A percentile compares a stretch with the other conserved stretches of the same genome.
These are phyloP conservation scores for Rhizomys pruinosus DNA, from an alignment of 2,113 vertebrate genomes.

Conservation along the genomic window DNA sequence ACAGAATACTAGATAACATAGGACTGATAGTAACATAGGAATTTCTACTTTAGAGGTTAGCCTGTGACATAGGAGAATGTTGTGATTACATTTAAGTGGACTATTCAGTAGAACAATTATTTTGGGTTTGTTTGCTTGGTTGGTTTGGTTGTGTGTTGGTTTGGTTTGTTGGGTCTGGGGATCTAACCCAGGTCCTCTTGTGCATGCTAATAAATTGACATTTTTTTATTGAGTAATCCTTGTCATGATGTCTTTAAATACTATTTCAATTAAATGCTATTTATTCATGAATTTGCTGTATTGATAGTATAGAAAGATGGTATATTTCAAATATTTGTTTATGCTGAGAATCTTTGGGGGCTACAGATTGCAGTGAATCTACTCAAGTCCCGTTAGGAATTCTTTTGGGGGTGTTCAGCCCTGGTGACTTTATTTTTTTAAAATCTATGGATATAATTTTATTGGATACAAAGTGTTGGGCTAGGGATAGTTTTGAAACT, in stretches of 20 bases:
- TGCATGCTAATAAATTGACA: neutral
- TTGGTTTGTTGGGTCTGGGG: neutral
- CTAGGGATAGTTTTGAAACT: too few species aligned
- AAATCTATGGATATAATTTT: too few species aligned
- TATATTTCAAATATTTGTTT: slow-evolving; percentile 45
- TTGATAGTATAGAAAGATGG: neutral
- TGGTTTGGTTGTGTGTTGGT: too few species aligned
- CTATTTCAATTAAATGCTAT: slow-evolving; percentile 18
- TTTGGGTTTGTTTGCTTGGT: too few species aligned
- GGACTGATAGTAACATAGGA: neutral
- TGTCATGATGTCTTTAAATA: neutral
- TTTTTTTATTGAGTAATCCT: neutral
- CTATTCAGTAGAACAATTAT: neutral
- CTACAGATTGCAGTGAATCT: slow-evolving; percentile 1
- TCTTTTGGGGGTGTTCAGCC: too few species aligned
- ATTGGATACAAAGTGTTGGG: too few species aligned
- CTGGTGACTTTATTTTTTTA: too few species aligned
- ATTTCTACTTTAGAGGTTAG: slow-evolving; percentile 43
- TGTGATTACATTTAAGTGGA: slow-evolving; percentile 36
- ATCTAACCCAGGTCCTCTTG: neutral
- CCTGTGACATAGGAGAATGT: neutral
- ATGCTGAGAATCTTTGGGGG: neutral
- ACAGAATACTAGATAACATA: slow-evolving; percentile 54
- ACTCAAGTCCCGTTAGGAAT: slow-evolving; percentile 58
- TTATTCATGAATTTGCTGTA: neutral